These are phyloP conservation scores for Melolontha melolontha DNA, from an alignment of 2,888 invertebrate species.

Conservation along the genomic window DNA sequence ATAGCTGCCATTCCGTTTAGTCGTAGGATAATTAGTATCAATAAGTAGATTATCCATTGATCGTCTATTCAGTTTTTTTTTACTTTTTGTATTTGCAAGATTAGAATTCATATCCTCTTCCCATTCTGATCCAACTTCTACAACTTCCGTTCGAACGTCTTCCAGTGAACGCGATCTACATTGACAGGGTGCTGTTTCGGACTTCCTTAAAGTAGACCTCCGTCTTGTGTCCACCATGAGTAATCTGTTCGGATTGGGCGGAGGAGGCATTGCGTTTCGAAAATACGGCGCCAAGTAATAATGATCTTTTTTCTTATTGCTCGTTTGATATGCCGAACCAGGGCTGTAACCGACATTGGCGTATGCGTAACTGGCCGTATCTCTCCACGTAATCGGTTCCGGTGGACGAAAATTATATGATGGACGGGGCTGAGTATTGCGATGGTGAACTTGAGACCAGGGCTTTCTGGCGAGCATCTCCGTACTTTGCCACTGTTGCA, in stretches of 20 bases:
- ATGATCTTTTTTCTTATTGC: constrained; percentile 66
- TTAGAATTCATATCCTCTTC: constrained; percentile 76
- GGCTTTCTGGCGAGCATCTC: constrained; percentile 68
- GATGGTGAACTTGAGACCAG: constrained; percentile 74
- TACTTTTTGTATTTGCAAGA: constrained; percentile 67
- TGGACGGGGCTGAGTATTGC: constrained; percentile 67
- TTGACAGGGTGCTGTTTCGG: constrained; percentile 67
- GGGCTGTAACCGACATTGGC: constrained; percentile 51
- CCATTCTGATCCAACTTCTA: constrained; percentile 67
- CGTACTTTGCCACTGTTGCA: constrained; percentile 64
- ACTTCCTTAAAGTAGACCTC: constrained; percentile 49
- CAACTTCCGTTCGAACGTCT: constrained; percentile 76
- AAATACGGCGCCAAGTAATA: constrained; percentile 80
- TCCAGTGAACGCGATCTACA: constrained; percentile 80
- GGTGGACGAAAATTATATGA: constrained; percentile 58
- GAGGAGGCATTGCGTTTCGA: constrained; percentile 74
- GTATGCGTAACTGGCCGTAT: constrained; percentile 47
- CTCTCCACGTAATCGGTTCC: constrained; percentile 56
- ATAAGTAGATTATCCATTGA: constrained; percentile 79
- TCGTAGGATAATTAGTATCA: constrained; percentile 68
- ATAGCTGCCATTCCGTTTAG: constrained; percentile 68
- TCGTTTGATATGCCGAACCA: constrained; percentile 52
- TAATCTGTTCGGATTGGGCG: constrained; percentile 63
- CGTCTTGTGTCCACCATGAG: constrained; percentile 60
- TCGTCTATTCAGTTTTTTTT: constrained; percentile 67